Evolutionary conservation across 2,888 invertebrate genomes (phyloP), one percentile per base, ranked within the genome.

Genomic region (Diadegma fenestrale): DNA sequence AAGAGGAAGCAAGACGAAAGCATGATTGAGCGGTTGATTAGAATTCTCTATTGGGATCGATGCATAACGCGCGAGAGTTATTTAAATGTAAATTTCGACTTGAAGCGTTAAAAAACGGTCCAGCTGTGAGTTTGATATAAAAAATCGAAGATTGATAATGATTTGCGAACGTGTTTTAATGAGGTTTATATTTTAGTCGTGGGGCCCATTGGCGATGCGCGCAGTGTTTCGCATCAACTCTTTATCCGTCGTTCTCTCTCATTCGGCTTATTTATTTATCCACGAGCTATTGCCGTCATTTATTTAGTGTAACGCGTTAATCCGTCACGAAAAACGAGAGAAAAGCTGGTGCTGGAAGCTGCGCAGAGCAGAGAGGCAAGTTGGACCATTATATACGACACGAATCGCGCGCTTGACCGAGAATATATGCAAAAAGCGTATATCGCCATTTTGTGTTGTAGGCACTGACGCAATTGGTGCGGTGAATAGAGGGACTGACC

Each of bases 321-420:
- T 86, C 86, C 80, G 86, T 86, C 86, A 86, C 82, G 86, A 78
- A 61, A 80, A 80, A 86, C 77, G 86, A 86, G 83, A 68, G 80
- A 48, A 43, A 48, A 33, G 41, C 80, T 30, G 19, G 71, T 58
- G 66, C 71, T 76, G 82, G 71, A 76, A 19, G 41, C 71, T 30
- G 64, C 17, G 51, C 43, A 61, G 12, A 10, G 10, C 48, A 45
- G 63, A 45, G 63, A 10, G 22, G 30, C 22, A 41, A 68, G 19
- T 37, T 58, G n/a, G 66, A n/a, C 54, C 30, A 45, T 68, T 73
- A 75, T 73, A 79, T 48, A 72, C 33, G 61, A 79, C 69, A 30
- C 43, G 54, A 7, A 79, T 26, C 33, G n/a, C 43, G 17, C 43
- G 45, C 19, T 14, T 33, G 68, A 69, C 10, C 66, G 51, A 30